phyloP scores from a whole-genome alignment of 2,797 vertebrate species.

The Lutjanus argentimaculatus region DNA sequence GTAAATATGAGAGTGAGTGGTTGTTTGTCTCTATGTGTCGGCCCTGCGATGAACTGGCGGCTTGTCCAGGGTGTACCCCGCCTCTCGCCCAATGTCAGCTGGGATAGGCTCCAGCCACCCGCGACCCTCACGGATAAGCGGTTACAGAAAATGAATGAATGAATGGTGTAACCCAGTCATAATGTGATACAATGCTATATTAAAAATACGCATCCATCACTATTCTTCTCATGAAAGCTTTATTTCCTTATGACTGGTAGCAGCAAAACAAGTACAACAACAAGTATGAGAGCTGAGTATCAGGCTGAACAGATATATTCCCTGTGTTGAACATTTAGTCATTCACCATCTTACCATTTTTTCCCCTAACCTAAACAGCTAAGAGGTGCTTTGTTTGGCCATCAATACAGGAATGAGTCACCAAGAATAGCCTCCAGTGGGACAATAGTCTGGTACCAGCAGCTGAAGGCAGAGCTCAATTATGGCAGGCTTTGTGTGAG shows the following conservation, averaged over 20 bases:
- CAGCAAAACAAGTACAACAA: not conserved
- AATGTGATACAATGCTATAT: slow-evolving; percentile 1
- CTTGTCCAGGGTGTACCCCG: too few relatives aligned
- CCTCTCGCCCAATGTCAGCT: too few relatives aligned
- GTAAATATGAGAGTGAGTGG: too few relatives aligned
- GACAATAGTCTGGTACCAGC: slow-evolving; percentile 53
- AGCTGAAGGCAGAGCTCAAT: slow-evolving; percentile 60
- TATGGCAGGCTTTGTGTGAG: slow-evolving; percentile 61
- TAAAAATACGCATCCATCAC: slow-evolving; percentile 10
- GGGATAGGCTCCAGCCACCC: too few relatives aligned
- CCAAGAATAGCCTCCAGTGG: slow-evolving; percentile 52
- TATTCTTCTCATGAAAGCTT: slow-evolving; percentile 30
- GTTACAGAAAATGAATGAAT: too few relatives aligned
- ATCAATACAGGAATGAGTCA: slow-evolving; percentile 50
- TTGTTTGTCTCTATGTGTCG: too few relatives aligned
- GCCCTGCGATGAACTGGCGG: too few relatives aligned
- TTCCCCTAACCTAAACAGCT: slow-evolving; percentile 31
- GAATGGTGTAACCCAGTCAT: too few relatives aligned
- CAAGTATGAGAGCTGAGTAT: slow-evolving; percentile 23
- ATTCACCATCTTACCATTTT: slow-evolving; percentile 28
- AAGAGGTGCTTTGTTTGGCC: slow-evolving; percentile 53
- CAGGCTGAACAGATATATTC: slow-evolving; percentile 36
- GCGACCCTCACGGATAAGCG: too few relatives aligned
- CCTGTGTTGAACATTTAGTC: slow-evolving; percentile 19
- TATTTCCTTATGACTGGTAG: slow-evolving; percentile 9